Evolutionary conservation across 2,113 vertebrate genomes (phyloP).

Genomic region (Xiphophorus hellerii): DNA sequence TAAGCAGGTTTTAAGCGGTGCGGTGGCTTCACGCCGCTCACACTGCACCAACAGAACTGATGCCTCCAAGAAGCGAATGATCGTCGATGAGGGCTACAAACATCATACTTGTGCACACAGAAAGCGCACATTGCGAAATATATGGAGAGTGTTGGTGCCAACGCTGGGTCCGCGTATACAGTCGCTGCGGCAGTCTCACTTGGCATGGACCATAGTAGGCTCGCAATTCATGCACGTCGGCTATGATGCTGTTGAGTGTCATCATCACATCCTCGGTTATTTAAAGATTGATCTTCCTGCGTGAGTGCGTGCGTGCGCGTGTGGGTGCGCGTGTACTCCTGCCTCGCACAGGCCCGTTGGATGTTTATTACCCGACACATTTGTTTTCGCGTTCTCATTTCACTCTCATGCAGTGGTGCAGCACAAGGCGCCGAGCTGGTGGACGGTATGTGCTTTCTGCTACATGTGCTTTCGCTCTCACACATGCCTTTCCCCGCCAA

Average conservation of each 20-base stretch:
- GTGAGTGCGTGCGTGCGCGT: conserved; percentile 37
- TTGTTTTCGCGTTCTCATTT: conserved; percentile 57
- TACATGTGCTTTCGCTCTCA: conserved; percentile 59
- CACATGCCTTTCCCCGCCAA: conserved; percentile 11
- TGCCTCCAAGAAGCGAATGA: conserved; percentile 45
- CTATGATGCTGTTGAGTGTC: conserved; percentile 76
- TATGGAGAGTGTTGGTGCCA: conserved; percentile 55
- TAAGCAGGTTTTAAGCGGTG: conserved; percentile 37
- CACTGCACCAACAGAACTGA: conserved; percentile 63
- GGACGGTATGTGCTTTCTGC: conserved; percentile 55
- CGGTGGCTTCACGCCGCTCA: conserved; percentile 50
- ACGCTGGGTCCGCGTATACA: conserved; percentile 51
- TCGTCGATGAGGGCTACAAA: conserved; percentile 56
- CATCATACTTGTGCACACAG: conserved; percentile 60
- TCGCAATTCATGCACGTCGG: conserved; percentile 72
- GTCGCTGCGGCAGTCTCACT: conserved; percentile 80
- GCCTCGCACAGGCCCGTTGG: conserved; percentile 57
- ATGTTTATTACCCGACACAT: conserved; percentile 65
- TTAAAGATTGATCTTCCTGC: conserved; percentile 77
- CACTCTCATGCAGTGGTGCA: conserved; percentile 60
- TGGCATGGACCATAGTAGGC: conserved; percentile 68
- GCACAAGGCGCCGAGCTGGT: conserved; percentile 51
- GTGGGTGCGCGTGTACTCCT: conserved; percentile 24
- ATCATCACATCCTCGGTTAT: conserved; percentile 79
- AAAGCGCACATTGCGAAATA: conserved; percentile 42